A percentile compares a stretch with the other conserved stretches of the same genome.
phyloP scores from a whole-genome alignment of 2,888 invertebrate species.

The Apodemia zela region DNA sequence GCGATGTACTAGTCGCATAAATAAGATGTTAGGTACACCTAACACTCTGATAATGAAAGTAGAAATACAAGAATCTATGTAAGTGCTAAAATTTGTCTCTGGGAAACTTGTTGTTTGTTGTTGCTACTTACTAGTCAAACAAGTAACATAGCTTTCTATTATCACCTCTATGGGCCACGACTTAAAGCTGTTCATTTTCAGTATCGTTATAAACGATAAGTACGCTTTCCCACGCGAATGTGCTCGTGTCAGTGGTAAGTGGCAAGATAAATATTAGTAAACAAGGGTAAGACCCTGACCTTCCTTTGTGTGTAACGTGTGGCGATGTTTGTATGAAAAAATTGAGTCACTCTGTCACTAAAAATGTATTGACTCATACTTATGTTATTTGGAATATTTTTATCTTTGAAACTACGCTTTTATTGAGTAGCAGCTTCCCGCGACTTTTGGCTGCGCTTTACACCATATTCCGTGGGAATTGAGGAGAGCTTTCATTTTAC shows the following conservation, averaged over 20 bases:
- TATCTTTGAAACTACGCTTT: background rate
- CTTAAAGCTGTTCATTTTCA: conserved; percentile 28
- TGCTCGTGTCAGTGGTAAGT: conserved; percentile 58
- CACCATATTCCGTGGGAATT: too few relatives aligned
- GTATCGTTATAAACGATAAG: conserved; percentile 28
- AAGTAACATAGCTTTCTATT: conserved; percentile 20
- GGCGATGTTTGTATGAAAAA: conserved; percentile 7
- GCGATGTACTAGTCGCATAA: background rate
- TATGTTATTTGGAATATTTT: background rate
- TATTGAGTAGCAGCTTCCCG: background rate
- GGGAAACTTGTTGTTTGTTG: conserved; percentile 37
- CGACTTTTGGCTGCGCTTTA: too few relatives aligned
- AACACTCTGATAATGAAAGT: background rate
- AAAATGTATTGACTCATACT: background rate
- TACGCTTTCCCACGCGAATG: conserved; percentile 68
- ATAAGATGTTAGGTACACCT: conserved; percentile 11
- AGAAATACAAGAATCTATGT: conserved; percentile 14
- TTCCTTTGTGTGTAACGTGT: conserved; percentile 34
- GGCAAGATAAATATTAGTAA: conserved; percentile 73
- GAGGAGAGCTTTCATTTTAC: too few relatives aligned
- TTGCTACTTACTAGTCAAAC: conserved; percentile 18
- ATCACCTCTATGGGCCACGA: conserved; percentile 30
- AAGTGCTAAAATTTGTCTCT: conserved; percentile 61
- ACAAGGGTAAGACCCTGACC: conserved; percentile 45
- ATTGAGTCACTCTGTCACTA: conserved; percentile 6